Percentiles rank a stretch among this genome's conserved stretches.
phyloP scores from a whole-genome alignment of 2,888 invertebrate genomes.

The Himalopsyche japonica region DNA sequence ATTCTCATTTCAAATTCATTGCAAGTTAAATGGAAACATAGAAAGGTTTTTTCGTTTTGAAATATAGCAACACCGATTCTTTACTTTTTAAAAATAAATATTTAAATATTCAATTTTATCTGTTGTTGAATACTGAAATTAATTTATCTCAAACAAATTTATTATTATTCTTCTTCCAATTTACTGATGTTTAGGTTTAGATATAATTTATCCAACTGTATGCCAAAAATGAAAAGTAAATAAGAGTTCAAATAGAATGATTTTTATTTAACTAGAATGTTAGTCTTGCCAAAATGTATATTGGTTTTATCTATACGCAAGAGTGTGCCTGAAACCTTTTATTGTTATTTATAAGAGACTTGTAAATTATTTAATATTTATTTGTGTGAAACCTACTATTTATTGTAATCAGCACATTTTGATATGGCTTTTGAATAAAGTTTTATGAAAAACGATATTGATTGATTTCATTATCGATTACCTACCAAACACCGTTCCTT shows the following conservation, averaged over 20 bases:
- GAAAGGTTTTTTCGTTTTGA: not conserved
- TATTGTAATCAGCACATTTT: conserved; percentile 9
- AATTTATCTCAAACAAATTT: not conserved
- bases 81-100: not conserved
- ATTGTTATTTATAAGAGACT: conserved; percentile 4
- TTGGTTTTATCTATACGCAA: not conserved
- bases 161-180: not conserved
- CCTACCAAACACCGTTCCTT: not conserved
- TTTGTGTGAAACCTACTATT: not conserved
- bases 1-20: not conserved
- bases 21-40: not conserved
- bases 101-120: not conserved
- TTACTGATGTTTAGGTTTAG: not conserved
- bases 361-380: conserved; percentile 9
- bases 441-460: conserved; percentile 5
- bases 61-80: not conserved
- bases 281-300: conserved; percentile 18
- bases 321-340: conserved; percentile 14
- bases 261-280: conserved; percentile 3
- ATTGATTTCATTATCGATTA: conserved; percentile 7
- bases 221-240: conserved; percentile 25
- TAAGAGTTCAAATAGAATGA: not conserved
- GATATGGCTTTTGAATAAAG: conserved; percentile 11
- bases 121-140: not conserved
- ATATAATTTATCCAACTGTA: conserved; percentile 3